Base-by-base conservation (phyloP, 2,113 vertebrate species). In the Syrmaticus mikado region DNA sequence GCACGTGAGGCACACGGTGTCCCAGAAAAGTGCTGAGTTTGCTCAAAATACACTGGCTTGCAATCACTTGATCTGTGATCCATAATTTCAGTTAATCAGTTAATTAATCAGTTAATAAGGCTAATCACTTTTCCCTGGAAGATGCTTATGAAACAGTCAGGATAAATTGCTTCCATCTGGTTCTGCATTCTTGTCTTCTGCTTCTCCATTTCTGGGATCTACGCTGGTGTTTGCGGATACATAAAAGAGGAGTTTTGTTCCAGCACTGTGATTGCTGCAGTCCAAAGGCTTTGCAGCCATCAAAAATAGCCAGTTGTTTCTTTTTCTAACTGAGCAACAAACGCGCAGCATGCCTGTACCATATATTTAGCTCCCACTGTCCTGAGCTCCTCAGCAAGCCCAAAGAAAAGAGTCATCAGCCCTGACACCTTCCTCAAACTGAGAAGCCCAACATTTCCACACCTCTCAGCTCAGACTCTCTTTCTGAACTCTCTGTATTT, bases 31-130 rank as follows among this genome's bases (percentile, higher is more conserved):
- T 57, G 55, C 91, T 36, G 60, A 52, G 36, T 64, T 64, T 17
- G 28, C 45, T 93, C 72, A 78, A 91, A 96, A 94, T 87, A 82
- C 82, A 61, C 79, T 87, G 53, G 17, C 84, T 89, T 82, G 91
- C 94, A 94, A 93, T 96, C 92, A 93, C 93, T 93, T 82, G 74
- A 84, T 86, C 77, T 87, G 94, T 30, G 53, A 93, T 93, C 94
- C 25, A 8, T 79, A 87, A 95, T 96, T 96, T 91, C 79, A 81
- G 55, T 96, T 96, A 93, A 95, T 96, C 94, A 95, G 92, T 81
- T 96, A 96, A 96, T 96, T 93, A 96, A 95, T 96, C 94, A 95
- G 78, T 92, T 96, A 95, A 94, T 94, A 93, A 81, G 85, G 61
- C 52, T 91, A 94, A 94, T 94, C 89, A 87, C 65, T 94, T 53